These are phyloP conservation scores for Anhinga rufa DNA, from an alignment of 2,113 vertebrate genomes.

Conservation along the genomic window DNA sequence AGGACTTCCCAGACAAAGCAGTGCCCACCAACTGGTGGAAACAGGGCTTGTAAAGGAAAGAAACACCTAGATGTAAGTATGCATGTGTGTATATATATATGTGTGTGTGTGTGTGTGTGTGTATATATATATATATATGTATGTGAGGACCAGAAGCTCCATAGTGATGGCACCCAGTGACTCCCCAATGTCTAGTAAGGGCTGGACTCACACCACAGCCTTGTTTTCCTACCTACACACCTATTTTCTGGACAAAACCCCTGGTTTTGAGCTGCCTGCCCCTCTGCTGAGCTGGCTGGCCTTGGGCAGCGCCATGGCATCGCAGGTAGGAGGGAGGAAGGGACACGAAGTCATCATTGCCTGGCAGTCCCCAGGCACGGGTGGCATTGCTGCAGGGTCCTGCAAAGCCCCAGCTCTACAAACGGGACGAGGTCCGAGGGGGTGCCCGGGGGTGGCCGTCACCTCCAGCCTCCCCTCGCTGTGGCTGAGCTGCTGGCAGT, in stretches of 20 bases:
- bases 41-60: neutral
- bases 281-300: neutral
- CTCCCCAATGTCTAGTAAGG: no score
- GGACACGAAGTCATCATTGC: accelerated
- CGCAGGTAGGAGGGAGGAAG: accelerated
- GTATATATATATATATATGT: accelerated
- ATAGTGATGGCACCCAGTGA: neutral
- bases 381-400: accelerated
- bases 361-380: accelerated
- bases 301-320: neutral
- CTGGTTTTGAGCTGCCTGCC: neutral
- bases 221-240: neutral
- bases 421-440: neutral
- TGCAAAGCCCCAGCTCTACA: neutral
- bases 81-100: accelerated
- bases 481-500: neutral
- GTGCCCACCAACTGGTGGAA: neutral
- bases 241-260: neutral
- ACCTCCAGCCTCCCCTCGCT: accelerated
- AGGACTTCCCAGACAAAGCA: neutral
- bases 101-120: no score
- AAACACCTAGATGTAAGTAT: no score
- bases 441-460: accelerated
- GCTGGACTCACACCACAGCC: neutral
- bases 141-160: neutral